These are phyloP conservation scores for Mormoops blainvillei DNA, from an alignment of 2,113 vertebrate genomes.

Conservation along the genomic window DNA sequence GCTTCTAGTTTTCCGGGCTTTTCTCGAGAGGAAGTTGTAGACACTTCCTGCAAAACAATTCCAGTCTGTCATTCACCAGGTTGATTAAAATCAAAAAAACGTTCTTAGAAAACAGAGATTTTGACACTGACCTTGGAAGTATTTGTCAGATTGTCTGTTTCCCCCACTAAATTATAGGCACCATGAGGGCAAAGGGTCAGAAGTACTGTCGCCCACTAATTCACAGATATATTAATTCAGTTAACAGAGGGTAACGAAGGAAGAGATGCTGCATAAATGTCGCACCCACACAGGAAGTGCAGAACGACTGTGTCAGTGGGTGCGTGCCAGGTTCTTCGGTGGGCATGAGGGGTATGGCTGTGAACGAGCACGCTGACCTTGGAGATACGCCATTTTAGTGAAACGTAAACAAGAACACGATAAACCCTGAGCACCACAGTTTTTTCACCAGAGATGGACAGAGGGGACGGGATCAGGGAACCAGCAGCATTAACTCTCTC, in stretches of 20 bases:
- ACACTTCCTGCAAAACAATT: conserved; percentile 77
- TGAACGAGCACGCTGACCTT: rapidly evolving
- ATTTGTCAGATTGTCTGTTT: not conserved
- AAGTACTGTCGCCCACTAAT: not conserved
- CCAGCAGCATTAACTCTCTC: no score
- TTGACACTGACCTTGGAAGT: not conserved
- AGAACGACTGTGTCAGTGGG: not conserved
- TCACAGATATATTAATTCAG: not conserved
- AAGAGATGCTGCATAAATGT: not conserved
- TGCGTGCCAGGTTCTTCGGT: not conserved
- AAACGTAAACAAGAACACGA: not conserved
- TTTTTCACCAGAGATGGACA: no score
- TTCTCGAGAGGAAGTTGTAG: conserved; percentile 75
- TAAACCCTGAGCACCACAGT: no score
- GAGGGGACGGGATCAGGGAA: no score
- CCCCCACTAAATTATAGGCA: not conserved
- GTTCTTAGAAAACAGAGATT: rapidly evolving
- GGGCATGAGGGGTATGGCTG: no score
- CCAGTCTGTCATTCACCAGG: not conserved
- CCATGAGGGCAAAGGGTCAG: not conserved
- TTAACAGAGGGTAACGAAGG: not conserved
- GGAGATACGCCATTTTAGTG: not conserved
- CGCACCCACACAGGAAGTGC: not conserved
- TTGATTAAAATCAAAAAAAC: not conserved
- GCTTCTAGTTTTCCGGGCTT: conserved; percentile 74